Conservation (phyloP, 2,797 vertebrate genomes). For the Tapera naevia region DNA sequence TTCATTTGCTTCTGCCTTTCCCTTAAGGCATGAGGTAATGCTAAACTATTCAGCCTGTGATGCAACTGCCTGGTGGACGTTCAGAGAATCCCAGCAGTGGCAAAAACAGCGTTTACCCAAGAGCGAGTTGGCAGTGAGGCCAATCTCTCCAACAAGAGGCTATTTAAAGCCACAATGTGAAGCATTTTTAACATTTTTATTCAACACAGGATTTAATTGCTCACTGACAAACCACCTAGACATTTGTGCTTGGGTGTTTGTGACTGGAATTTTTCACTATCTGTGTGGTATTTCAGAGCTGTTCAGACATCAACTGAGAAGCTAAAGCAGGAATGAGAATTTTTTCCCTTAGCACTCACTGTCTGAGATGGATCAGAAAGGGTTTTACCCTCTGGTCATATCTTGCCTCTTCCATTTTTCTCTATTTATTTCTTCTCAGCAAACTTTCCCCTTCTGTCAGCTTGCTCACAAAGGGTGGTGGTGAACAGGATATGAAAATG, state of each 20-base stretch:
- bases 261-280: slow-evolving; percentile 48
- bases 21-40: slow-evolving; percentile 76
- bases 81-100: slow-evolving; percentile 58
- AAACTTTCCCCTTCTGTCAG: not conserved
- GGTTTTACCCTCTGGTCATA: not conserved
- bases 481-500: not conserved
- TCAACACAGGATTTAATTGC: slow-evolving; percentile 62
- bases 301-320: not conserved
- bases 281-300: not conserved
- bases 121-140: slow-evolving; percentile 23
- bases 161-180: slow-evolving; percentile 65
- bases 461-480: not conserved
- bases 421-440: not conserved
- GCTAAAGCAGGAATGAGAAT: not conserved
- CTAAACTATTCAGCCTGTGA: slow-evolving; percentile 66
- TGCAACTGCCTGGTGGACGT: slow-evolving; percentile 63
- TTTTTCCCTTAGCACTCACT: not conserved
- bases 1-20: slow-evolving; percentile 69
- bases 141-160: slow-evolving; percentile 54
- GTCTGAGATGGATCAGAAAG: not conserved
- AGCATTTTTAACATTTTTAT: slow-evolving; percentile 73
- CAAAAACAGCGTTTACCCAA: slow-evolving; percentile 61
- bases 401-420: not conserved
- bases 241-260: slow-evolving; percentile 27
- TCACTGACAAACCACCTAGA: slow-evolving; percentile 62